A percentile compares a stretch with the other conserved stretches of the same genome.
phyloP scores from a whole-genome alignment of 2,797 vertebrate species.

The Clamator glandarius region DNA sequence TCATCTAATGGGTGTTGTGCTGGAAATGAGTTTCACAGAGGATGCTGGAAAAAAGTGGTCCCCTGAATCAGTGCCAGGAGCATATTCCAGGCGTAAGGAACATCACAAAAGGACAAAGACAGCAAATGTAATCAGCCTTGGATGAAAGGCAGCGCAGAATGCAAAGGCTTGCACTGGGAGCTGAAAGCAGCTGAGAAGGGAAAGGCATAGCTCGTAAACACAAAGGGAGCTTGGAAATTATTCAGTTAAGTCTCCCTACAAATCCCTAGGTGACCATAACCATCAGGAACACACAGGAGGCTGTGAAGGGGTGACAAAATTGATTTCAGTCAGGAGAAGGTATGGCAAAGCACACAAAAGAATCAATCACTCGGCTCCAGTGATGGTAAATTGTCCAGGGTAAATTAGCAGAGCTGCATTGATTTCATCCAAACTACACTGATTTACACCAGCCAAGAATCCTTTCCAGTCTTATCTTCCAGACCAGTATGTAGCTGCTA shows the following conservation, averaged over 20 bases:
- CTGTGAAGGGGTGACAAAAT: neutral
- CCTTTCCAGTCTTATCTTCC: neutral
- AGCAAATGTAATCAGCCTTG: constrained; percentile 49
- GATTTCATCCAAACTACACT: neutral
- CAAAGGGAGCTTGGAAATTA: neutral
- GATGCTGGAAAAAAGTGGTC: constrained; percentile 22
- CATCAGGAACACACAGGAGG: neutral
- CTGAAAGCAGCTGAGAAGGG: neutral
- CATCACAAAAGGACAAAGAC: constrained; percentile 48
- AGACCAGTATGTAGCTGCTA: neutral
- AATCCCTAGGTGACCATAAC: neutral
- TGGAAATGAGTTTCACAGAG: constrained; percentile 41
- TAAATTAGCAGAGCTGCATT: constrained; percentile 12
- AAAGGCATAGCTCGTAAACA: neutral
- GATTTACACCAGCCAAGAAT: neutral
- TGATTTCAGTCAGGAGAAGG: neutral
- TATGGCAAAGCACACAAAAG: constrained; percentile 43
- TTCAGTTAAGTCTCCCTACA: neutral
- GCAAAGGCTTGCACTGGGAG: neutral
- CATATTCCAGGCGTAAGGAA: constrained; percentile 62
- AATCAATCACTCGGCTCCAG: neutral
- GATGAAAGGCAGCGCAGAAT: constrained; percentile 4
- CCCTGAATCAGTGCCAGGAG: constrained; percentile 55
- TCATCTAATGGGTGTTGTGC: constrained; percentile 17
- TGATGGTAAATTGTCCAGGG: neutral